Conservation (phyloP, 1,140 invertebrate genomes). For the Papilio polyxenes region DNA sequence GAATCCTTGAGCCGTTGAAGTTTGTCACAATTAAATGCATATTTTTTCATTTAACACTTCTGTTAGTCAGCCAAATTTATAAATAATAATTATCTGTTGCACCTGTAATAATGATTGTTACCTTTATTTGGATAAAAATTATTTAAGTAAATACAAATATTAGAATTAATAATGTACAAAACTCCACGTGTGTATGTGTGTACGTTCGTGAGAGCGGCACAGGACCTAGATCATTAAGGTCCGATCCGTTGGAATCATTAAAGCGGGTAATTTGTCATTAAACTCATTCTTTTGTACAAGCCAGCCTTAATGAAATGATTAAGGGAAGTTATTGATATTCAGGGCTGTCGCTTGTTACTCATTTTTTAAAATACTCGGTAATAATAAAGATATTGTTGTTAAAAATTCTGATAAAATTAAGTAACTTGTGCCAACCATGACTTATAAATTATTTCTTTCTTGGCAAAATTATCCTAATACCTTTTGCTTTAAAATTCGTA, state of each 20-base stretch:
- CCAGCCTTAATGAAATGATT: slow-evolving; percentile 68
- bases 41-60: no score
- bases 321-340: slow-evolving; percentile 55
- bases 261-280: slow-evolving; percentile 68
- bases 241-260: slow-evolving; percentile 58
- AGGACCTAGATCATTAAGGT: slow-evolving; percentile 65
- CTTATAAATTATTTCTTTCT: no score
- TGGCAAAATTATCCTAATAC: no score
- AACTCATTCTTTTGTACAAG: slow-evolving; percentile 57
- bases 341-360: slow-evolving; percentile 20
- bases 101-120: no score
- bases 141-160: neutral
- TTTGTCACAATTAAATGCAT: no score
- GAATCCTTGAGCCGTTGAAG: no score
- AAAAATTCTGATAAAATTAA: neutral
- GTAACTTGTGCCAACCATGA: neutral
- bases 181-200: neutral
- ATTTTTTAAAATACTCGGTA: neutral
- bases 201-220: slow-evolving; percentile 39
- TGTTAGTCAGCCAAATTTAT: no score
- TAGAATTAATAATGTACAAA: neutral
- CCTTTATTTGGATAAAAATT: neutral
- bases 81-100: no score
- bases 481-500: no score
- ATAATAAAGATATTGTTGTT: neutral